Evolutionary conservation across 2,113 vertebrate species (phyloP).

Genomic region (Menura novaehollandiae): DNA sequence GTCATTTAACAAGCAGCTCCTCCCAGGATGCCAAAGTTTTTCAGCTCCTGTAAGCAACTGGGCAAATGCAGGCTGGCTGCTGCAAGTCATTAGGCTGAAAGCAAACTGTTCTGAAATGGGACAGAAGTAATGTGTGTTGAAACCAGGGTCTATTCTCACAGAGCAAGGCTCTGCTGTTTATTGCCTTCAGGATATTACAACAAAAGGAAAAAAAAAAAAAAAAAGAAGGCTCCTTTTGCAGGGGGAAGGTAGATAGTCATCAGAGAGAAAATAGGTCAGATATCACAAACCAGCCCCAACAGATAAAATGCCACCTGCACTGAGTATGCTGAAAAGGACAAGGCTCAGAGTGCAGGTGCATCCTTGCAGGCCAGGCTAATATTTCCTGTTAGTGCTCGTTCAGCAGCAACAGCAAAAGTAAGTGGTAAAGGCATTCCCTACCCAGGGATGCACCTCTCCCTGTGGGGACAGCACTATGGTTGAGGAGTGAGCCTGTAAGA

Average conservation of each 20-base stretch:
- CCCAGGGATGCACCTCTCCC: fast-evolving
- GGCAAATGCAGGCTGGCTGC: background rate
- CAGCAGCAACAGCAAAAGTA: background rate
- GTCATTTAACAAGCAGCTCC: background rate
- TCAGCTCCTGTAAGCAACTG: background rate
- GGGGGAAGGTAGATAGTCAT: background rate
- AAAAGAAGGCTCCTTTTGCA: background rate
- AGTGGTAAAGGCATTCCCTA: background rate
- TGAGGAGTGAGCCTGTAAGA: background rate
- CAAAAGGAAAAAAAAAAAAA: background rate
- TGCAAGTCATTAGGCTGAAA: constrained; percentile 51
- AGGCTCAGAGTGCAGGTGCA: background rate
- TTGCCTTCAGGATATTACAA: background rate
- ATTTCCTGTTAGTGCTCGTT: background rate
- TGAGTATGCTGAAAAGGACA: background rate
- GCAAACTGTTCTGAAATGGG: constrained; percentile 45
- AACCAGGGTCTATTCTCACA: background rate
- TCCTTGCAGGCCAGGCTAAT: background rate
- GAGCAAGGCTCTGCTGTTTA: background rate
- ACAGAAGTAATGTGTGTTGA: constrained; percentile 27
- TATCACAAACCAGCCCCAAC: background rate
- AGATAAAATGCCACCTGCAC: background rate
- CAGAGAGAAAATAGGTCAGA: background rate
- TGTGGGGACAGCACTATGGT: fast-evolving
- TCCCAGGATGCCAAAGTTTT: background rate